Percentiles rank a stretch among this genome's conserved stretches.
Conservation (phyloP, 2,797 vertebrate genomes). For the Scomberomorus guttatus region DNA sequence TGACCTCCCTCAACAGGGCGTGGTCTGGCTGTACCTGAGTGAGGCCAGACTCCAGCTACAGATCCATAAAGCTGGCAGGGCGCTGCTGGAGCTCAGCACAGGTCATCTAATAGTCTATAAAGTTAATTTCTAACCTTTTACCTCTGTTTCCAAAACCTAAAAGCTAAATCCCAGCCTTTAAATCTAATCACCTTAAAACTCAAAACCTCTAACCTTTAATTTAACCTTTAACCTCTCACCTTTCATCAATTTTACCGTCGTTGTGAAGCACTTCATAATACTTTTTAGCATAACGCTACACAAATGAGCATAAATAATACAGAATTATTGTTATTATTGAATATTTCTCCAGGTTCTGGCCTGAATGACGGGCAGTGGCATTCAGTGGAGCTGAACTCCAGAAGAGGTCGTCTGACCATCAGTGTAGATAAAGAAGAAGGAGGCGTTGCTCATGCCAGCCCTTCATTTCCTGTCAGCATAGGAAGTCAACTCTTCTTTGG, state of each 20-base stretch:
- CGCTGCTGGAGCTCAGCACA: constrained; percentile 85
- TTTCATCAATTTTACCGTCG: no score
- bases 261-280: background rate
- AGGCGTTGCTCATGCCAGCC: constrained; percentile 70
- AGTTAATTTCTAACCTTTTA: background rate
- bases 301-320: background rate
- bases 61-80: constrained; percentile 86
- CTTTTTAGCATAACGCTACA: background rate
- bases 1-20: constrained; percentile 83
- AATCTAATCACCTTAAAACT: background rate
- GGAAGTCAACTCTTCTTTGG: constrained; percentile 88
- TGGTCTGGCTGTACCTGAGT: constrained; percentile 86
- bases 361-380: constrained; percentile 95
- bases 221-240: background rate
- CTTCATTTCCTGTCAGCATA: constrained; percentile 78
- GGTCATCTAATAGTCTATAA: constrained; percentile 77
- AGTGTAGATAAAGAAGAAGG: constrained; percentile 84
- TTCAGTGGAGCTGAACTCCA: constrained; percentile 84
- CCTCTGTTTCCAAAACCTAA: background rate
- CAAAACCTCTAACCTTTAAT: background rate
- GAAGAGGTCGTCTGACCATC: constrained; percentile 84
- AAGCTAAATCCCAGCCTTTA: background rate
- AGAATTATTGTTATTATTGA: background rate
- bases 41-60: constrained; percentile 88
- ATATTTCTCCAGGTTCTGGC: constrained; percentile 79